Evolutionary conservation across 2,113 vertebrate species (phyloP).

Genomic region (Orcinus orca): DNA sequence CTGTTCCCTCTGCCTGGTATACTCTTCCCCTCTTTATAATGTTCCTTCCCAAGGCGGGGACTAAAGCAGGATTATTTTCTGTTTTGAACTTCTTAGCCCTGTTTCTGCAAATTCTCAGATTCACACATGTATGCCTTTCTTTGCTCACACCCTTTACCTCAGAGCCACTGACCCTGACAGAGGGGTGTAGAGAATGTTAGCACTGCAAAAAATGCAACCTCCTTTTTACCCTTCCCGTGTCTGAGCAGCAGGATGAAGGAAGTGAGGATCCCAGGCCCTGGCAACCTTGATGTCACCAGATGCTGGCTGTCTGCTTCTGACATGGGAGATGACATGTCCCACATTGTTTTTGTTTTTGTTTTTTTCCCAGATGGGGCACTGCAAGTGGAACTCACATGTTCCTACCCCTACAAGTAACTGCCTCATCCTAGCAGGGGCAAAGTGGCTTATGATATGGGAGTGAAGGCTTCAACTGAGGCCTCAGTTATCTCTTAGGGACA

Average conservation of each 20-base stretch:
- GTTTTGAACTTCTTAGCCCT: neutral
- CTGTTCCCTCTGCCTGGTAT: neutral
- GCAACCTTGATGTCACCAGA: neutral
- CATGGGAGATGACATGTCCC: neutral
- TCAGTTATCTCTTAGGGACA: slow-evolving; percentile 14
- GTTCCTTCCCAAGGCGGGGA: neutral
- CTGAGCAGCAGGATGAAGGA: neutral
- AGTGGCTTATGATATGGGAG: neutral
- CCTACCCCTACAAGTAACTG: no score
- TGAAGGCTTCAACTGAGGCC: neutral
- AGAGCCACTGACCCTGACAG: neutral
- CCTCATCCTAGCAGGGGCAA: neutral
- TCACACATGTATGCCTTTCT: rapidly evolving
- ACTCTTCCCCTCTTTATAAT: neutral
- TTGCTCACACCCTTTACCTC: neutral
- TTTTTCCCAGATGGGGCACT: neutral
- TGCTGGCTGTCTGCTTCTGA: neutral
- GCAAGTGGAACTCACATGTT: neutral
- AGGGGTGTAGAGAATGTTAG: neutral
- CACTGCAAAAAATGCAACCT: no score
- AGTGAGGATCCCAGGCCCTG: neutral
- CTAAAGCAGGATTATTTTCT: neutral
- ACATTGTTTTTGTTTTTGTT: neutral
- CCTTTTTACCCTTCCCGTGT: neutral
- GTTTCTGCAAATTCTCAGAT: neutral